These are phyloP conservation scores for Cantharis rustica DNA, from an alignment of 2,888 invertebrate species.

Conservation along the genomic window DNA sequence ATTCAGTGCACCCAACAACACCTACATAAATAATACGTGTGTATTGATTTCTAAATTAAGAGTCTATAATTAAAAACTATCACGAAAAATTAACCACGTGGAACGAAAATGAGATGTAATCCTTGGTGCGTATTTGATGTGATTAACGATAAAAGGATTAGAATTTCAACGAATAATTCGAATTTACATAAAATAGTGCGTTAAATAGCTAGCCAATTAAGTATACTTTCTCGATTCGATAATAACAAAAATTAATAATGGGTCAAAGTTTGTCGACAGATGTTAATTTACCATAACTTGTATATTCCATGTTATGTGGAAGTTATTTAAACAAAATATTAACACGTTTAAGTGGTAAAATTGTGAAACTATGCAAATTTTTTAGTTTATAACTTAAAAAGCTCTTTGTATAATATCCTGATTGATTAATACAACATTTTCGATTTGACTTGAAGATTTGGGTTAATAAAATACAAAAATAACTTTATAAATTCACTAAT, in stretches of 20 bases:
- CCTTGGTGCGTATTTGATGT: neutral
- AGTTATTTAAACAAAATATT: neutral
- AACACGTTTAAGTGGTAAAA: neutral
- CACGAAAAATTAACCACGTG: neutral
- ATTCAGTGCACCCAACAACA: neutral
- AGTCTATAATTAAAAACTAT: neutral
- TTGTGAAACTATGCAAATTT: neutral
- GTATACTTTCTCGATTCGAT: neutral
- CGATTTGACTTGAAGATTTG: neutral
- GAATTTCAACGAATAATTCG: neutral
- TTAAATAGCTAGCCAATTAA: neutral
- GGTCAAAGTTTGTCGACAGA: neutral
- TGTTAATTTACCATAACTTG: neutral
- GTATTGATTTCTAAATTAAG: conserved; percentile 1
- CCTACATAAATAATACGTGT: neutral
- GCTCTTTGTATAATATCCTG: neutral
- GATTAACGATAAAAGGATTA: neutral
- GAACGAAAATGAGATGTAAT: neutral
- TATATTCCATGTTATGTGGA: neutral
- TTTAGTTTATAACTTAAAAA: neutral
- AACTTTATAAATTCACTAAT: neutral
- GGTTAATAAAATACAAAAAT: neutral
- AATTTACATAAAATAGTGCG: neutral
- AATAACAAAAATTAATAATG: neutral
- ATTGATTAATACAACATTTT: neutral